These are phyloP conservation scores for Homalodisca vitripennis DNA, from an alignment of 1,140 invertebrate species.

Conservation along the genomic window DNA sequence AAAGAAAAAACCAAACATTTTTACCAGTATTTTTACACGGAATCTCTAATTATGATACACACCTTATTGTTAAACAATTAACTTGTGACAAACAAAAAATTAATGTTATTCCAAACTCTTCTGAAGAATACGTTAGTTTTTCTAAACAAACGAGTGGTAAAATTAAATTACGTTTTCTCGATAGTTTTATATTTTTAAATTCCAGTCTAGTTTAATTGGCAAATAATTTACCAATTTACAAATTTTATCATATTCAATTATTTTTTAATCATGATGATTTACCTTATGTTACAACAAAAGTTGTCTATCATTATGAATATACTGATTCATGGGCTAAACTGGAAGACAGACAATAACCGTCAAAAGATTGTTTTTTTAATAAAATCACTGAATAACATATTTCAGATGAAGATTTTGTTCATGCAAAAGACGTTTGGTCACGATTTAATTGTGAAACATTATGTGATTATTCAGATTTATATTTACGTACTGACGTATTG, in stretches of 20 bases:
- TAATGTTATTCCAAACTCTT: too few relatives aligned
- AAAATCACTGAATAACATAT: conserved; percentile 44
- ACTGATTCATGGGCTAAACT: conserved; percentile 41
- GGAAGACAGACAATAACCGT: conserved; percentile 43
- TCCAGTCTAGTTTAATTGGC: not conserved
- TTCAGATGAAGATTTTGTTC: conserved; percentile 45
- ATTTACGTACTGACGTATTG: conserved; percentile 50
- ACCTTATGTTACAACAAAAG: conserved; percentile 39
- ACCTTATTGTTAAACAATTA: not conserved
- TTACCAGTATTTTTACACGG: not conserved
- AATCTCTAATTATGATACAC: too few relatives aligned
- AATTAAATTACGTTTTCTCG: too few relatives aligned
- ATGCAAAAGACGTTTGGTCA: conserved; percentile 48
- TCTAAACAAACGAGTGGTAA: too few relatives aligned
- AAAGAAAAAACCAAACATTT: too few relatives aligned
- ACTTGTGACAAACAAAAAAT: not conserved
- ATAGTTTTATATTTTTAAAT: not conserved
- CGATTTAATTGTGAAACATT: conserved; percentile 48
- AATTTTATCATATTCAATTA: conserved; percentile 7
- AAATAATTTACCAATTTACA: too few relatives aligned
- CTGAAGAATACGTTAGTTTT: too few relatives aligned
- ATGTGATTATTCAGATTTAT: too few relatives aligned
- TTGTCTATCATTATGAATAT: conserved; percentile 43
- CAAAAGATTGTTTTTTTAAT: conserved; percentile 46
- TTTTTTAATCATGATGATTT: conserved; percentile 27